phyloP scores from a whole-genome alignment of 1,140 invertebrate species.

The Melitaea cinxia region DNA sequence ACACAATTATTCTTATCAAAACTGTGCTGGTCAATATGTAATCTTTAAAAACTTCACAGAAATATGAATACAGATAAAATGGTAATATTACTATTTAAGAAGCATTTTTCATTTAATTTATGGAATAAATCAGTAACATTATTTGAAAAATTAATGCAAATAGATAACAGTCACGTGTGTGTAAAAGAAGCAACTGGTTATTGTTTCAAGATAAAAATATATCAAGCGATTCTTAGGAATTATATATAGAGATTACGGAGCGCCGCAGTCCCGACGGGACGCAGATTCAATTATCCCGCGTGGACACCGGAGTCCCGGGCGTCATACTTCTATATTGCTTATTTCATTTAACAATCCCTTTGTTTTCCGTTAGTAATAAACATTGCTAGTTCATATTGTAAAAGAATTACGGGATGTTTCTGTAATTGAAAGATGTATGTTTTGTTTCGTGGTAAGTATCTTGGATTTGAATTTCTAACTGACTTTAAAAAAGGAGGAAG shows the following conservation, averaged over 20 bases:
- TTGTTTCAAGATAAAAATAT: neutral
- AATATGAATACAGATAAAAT: too few species aligned
- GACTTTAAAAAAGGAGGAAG: too few species aligned
- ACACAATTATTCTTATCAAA: too few species aligned
- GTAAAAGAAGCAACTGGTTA: neutral
- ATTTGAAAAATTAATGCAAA: too few species aligned
- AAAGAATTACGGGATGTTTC: neutral
- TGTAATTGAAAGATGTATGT: neutral
- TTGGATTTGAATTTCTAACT: too few species aligned
- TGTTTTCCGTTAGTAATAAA: slow-evolving; percentile 4
- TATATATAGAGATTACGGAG: slow-evolving; percentile 9
- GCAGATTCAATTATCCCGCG: slow-evolving; percentile 5
- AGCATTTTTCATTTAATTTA: too few species aligned
- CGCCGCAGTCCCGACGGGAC: slow-evolving; percentile 1
- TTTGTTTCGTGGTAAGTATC: neutral
- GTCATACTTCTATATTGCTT: slow-evolving; percentile 1
- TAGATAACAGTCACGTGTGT: too few species aligned
- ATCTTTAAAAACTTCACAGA: too few species aligned
- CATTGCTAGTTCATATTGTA: neutral
- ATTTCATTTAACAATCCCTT: slow-evolving; percentile 3
- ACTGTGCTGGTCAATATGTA: too few species aligned
- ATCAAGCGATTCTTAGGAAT: neutral
- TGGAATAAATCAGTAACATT: too few species aligned
- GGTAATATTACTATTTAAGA: too few species aligned
- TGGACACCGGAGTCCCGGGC: neutral